These are phyloP conservation scores for Oryzias javanicus DNA, from an alignment of 2,113 vertebrate genomes.

Conservation along the genomic window DNA sequence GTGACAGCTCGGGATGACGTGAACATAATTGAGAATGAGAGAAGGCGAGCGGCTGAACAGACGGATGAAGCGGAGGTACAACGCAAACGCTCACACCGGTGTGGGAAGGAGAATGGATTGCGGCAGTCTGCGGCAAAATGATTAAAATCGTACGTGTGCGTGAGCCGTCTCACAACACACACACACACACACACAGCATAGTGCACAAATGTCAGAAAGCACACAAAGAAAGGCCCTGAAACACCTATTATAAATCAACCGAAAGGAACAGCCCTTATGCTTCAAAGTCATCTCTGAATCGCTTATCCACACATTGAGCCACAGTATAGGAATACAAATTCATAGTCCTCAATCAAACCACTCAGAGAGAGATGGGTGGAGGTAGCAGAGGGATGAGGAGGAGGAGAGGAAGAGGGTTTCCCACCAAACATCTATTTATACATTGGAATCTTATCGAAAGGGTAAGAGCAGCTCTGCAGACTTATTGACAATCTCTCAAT, in stretches of 20 bases:
- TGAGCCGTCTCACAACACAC: conserved; percentile 1
- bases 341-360: conserved; percentile 43
- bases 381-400: background rate
- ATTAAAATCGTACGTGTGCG: conserved; percentile 41
- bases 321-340: conserved; percentile 57
- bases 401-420: conserved; percentile 1
- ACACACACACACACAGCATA: background rate
- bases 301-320: conserved; percentile 57
- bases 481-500: conserved; percentile 14
- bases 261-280: conserved; percentile 48
- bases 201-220: conserved; percentile 7
- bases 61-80: conserved; percentile 20
- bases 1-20: conserved; percentile 20
- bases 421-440: conserved; percentile 33
- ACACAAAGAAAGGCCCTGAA: conserved; percentile 8
- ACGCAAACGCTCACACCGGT: background rate
- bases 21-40: conserved; percentile 36
- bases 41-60: conserved; percentile 10
- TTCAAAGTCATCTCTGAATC: conserved; percentile 72
- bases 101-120: conserved; percentile 35
- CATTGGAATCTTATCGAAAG: conserved; percentile 20
- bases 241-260: conserved; percentile 55
- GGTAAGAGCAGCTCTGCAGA: background rate
- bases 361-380: conserved; percentile 8
- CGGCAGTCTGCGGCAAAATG: conserved; percentile 29